Base-by-base conservation (phyloP, 2,888 invertebrate genomes). In the Ormyrus nitidulus region DNA sequence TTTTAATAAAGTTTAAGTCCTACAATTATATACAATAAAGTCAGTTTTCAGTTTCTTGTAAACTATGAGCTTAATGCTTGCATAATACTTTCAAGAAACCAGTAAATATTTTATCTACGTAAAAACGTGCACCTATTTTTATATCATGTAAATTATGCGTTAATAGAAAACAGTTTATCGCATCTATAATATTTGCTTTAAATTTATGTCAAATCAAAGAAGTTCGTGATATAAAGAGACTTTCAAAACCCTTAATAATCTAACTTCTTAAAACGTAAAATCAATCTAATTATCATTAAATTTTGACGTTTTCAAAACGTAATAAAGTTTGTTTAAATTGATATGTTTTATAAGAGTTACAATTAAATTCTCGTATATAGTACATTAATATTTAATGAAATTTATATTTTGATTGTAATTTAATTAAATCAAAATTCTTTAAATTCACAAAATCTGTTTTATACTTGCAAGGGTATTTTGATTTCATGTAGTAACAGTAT, bases 401-500 rank as follows among this genome's bases (percentile, higher is more conserved):
- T 58, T 19, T 10, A 49, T 19, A 59, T 66, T 51, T 19, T 19
- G 13, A 53, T 53, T 5, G 51, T 10, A 51, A 10, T 48, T 6
- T 53, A 48, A 13, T n/a, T 7, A 53, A 51, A 34, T 19, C 34
- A 34, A 34, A 4, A 34, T 34, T 34, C 34, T 34, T 34, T 34
- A 34, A 34, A 34, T 34, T 34, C 34, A 34, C 34, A 34, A 34
- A 34, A 34, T 34, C 34, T 34, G 34, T 34, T 34, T 34, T 34
- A 34, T 3, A 34, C 34, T 34, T 34, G 34, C 49, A 51, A n/a
- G 58, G 9, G 48, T 56, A 19, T 10, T 70, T 70, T 19, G 49
- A 59, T 70, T 70, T 4, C 34, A 34, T 34, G 34, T 34, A 34
- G 4, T 49, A 58, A 70, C 10, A 69, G 69, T 44, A 8, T 70